phyloP scores from a whole-genome alignment of 37 sponge, comb jelly and placozoan genomes.

The Agelas oroides region DNA sequence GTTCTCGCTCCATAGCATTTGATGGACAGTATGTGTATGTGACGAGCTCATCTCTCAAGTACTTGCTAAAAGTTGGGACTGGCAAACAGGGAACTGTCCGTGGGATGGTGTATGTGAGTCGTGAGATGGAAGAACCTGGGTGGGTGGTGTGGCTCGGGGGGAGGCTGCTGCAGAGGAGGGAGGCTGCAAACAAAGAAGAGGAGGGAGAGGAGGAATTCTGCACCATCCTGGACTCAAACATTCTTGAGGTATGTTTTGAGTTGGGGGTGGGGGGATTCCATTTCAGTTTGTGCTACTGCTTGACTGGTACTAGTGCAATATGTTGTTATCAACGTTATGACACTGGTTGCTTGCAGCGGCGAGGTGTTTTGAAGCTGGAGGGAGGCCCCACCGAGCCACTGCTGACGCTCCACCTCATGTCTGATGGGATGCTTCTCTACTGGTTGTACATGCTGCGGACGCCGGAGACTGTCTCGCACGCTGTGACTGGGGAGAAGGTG shows the following conservation, averaged over 20 bases:
- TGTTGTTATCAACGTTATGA: too few relatives aligned
- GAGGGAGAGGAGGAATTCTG: constrained; percentile 24
- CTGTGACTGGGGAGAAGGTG: constrained; percentile 60
- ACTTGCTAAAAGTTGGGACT: constrained; percentile 74
- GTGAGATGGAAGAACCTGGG: constrained; percentile 52
- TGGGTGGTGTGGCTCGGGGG: constrained; percentile 53
- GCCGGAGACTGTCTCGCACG: constrained; percentile 27
- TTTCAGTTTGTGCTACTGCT: too few relatives aligned
- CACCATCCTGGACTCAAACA: constrained; percentile 7
- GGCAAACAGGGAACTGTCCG: constrained; percentile 77
- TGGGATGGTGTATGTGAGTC: constrained; percentile 52
- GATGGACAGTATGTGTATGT: constrained; percentile 83
- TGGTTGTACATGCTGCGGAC: constrained; percentile 71
- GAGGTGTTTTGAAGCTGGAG: not conserved
- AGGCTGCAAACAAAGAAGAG: not conserved
- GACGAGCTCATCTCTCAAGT: constrained; percentile 59
- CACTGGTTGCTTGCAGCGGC: too few relatives aligned
- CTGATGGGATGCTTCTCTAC: constrained; percentile 80
- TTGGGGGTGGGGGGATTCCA: too few relatives aligned
- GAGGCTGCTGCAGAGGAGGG: not conserved
- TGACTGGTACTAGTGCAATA: too few relatives aligned
- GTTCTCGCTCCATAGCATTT: constrained; percentile 66
- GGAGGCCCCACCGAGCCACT: constrained; percentile 17
- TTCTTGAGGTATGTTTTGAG: constrained; percentile 35
- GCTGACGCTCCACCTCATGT: constrained; percentile 62